A percentile compares a stretch with the other conserved stretches of the same genome.
These are phyloP conservation scores for Myoxocephalus aenaeus DNA, from an alignment of 2,797 vertebrate species.

Conservation along the genomic window DNA sequence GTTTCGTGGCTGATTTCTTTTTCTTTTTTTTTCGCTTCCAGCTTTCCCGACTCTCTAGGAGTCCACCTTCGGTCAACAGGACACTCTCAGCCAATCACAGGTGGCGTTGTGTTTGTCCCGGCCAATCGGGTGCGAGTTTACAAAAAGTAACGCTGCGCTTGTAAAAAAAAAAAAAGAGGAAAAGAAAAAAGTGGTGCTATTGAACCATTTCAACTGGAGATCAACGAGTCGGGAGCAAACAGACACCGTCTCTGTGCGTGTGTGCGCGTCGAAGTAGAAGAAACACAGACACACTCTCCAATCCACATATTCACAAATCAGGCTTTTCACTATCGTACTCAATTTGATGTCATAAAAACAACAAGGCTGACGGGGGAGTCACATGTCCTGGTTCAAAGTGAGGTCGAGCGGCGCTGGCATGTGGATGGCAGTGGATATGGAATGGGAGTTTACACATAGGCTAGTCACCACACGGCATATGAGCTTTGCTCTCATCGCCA, in stretches of 20 bases:
- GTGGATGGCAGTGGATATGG: conserved; percentile 67
- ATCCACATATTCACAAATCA: background rate
- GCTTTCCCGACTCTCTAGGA: conserved; percentile 73
- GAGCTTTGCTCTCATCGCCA: conserved; percentile 32
- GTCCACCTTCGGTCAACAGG: conserved; percentile 78
- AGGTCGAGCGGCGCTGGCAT: conserved; percentile 76
- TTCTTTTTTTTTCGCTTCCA: conserved; percentile 54
- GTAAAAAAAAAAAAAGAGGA: conserved; percentile 1
- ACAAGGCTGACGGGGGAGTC: conserved; percentile 62
- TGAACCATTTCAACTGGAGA: conserved; percentile 20
- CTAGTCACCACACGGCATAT: conserved; percentile 16
- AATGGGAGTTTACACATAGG: conserved; percentile 63
- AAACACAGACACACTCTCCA: background rate
- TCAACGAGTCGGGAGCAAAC: background rate
- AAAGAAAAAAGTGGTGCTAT: conserved; percentile 44
- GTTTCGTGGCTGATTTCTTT: conserved; percentile 72
- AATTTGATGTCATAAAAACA: conserved; percentile 24
- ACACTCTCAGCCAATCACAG: conserved; percentile 76
- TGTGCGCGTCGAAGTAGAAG: too few species aligned
- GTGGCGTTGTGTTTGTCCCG: conserved; percentile 61
- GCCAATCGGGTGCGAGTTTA: conserved; percentile 74
- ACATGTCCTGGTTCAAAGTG: conserved; percentile 81
- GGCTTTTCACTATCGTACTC: background rate
- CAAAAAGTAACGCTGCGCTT: conserved; percentile 43
- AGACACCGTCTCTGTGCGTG: too few species aligned